Percentiles rank a stretch among this genome's conserved stretches.
Evolutionary conservation across 2,113 vertebrate genomes (phyloP).

Genomic region (Carollia perspicillata): DNA sequence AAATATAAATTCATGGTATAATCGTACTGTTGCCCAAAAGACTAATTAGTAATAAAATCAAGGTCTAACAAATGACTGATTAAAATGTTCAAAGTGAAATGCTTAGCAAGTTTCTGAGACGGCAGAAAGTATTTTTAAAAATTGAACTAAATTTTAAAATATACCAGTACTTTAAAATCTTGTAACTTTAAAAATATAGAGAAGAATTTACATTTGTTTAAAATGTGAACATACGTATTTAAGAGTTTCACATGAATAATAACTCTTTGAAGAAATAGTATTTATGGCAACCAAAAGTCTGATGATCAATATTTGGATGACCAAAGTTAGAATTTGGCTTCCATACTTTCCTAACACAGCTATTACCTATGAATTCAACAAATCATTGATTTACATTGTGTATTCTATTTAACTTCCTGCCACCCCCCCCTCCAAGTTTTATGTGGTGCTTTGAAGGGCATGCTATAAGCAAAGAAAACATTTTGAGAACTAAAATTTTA

Average conservation of each 20-base stretch:
- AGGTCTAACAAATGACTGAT: constrained; percentile 20
- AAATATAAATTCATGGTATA: constrained; percentile 27
- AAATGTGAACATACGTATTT: constrained; percentile 7
- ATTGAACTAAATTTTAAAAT: not conserved
- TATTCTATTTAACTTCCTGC: constrained; percentile 5
- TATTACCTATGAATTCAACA: not conserved
- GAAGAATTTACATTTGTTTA: constrained; percentile 32
- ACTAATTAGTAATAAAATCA: constrained; percentile 1
- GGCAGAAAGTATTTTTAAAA: constrained; percentile 16
- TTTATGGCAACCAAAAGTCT: not conserved
- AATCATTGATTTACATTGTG: not conserved
- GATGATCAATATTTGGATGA: not conserved
- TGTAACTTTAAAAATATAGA: constrained; percentile 17
- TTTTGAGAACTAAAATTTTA: constrained; percentile 38
- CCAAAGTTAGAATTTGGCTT: not conserved
- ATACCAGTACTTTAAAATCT: not conserved
- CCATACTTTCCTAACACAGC: not conserved
- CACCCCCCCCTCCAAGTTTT: not conserved
- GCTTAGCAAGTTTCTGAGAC: not conserved
- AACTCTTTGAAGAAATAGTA: not conserved
- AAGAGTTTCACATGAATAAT: constrained; percentile 8
- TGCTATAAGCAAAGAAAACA: not conserved
- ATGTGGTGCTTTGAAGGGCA: constrained; percentile 1
- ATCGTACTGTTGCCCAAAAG: constrained; percentile 24
- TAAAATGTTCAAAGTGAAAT: constrained; percentile 41